A percentile compares a stretch with the other conserved stretches of the same genome.
Conservation (phyloP, 2,797 vertebrate species). For the Gymnocypris eckloni region DNA sequence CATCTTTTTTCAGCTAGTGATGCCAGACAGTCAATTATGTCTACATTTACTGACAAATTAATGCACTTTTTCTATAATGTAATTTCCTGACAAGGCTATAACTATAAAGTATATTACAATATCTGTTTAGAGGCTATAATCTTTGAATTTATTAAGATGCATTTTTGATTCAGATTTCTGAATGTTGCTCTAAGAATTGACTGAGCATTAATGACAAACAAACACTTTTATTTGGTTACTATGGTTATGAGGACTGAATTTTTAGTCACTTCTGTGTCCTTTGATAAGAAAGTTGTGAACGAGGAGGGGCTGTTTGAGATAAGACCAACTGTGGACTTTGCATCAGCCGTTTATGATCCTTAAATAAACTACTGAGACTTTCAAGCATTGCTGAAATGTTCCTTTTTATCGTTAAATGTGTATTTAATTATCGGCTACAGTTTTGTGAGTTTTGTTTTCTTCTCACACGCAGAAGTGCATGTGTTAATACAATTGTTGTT, state of each 20-base stretch:
- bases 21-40: background rate
- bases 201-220: background rate
- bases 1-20: background rate
- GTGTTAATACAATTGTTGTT: background rate
- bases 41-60: background rate
- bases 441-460: background rate
- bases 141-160: background rate
- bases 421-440: background rate
- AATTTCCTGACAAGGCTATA: background rate
- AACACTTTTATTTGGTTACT: background rate
- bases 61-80: background rate
- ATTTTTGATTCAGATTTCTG: background rate
- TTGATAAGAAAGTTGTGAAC: slow-evolving; percentile 43
- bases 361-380: slow-evolving; percentile 7
- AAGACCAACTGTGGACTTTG: slow-evolving; percentile 42
- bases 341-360: slow-evolving; percentile 8
- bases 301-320: slow-evolving; percentile 45
- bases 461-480: background rate
- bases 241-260: background rate
- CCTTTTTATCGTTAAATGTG: background rate
- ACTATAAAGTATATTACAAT: background rate
- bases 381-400: background rate
- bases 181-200: background rate
- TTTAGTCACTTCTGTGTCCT: slow-evolving; percentile 19
- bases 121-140: background rate